A percentile compares a stretch with the other conserved stretches of the same genome.
Conservation (phyloP, 2,888 invertebrate species). For the Heliconius sara region DNA sequence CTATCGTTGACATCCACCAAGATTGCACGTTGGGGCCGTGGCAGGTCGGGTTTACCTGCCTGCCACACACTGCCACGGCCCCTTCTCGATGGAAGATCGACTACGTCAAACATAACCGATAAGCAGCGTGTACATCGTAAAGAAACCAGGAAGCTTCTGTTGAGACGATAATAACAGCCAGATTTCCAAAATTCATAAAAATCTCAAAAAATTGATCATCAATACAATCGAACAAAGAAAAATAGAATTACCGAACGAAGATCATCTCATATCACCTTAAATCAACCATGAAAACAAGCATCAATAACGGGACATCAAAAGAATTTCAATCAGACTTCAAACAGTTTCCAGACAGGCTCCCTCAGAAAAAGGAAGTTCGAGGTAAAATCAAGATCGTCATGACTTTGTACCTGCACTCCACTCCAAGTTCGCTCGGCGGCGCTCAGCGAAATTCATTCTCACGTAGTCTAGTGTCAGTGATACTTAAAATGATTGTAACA, state of each 20-base stretch:
- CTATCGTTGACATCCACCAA: slow-evolving; percentile 5
- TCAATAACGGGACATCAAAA: neutral
- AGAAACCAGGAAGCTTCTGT: neutral
- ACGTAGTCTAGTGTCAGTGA: neutral
- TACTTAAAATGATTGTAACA: neutral
- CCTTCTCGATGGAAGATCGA: neutral
- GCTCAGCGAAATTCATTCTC: neutral
- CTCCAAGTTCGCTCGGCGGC: neutral
- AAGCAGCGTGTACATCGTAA: neutral
- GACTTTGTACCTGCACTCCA: neutral
- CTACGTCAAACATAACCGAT: neutral
- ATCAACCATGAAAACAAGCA: neutral
- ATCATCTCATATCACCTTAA: neutral
- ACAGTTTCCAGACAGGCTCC: neutral
- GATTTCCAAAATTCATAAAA: neutral
- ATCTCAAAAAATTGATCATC: neutral
- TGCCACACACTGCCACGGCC: slow-evolving; percentile 17
- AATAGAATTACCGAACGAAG: neutral
- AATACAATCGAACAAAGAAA: neutral
- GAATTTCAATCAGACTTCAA: neutral
- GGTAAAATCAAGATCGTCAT: slow-evolving; percentile 7
- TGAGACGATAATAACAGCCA: neutral
- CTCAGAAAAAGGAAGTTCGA: neutral
- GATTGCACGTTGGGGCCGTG: slow-evolving; percentile 22
- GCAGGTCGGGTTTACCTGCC: slow-evolving; percentile 8